phyloP scores from a whole-genome alignment of 2,888 invertebrate species.

The Cosmia pyralina region DNA sequence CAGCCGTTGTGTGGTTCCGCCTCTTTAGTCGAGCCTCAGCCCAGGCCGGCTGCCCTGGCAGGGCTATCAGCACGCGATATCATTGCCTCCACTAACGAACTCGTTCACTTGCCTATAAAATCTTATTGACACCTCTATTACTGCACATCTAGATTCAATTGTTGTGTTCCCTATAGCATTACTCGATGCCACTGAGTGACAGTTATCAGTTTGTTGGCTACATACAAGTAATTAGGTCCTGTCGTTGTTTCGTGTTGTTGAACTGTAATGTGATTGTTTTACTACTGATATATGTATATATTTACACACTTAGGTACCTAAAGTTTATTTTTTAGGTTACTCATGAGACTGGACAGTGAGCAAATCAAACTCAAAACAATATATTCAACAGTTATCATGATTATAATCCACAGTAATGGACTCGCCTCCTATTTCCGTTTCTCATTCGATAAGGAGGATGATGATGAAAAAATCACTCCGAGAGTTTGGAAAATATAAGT shows the following conservation, averaged over 20 bases:
- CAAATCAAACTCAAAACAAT: not conserved
- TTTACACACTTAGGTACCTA: not conserved
- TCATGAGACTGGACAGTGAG: not conserved
- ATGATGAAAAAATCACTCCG: no score
- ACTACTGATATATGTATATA: not conserved
- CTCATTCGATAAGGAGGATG: not conserved
- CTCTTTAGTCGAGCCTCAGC: slow-evolving; percentile 73
- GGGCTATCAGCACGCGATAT: slow-evolving; percentile 84
- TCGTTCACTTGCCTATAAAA: slow-evolving; percentile 75
- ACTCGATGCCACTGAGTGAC: slow-evolving; percentile 30
- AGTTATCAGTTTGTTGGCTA: slow-evolving; percentile 46
- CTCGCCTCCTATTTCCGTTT: not conserved
- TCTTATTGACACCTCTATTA: slow-evolving; percentile 75
- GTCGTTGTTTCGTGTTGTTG: slow-evolving; percentile 37
- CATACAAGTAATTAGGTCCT: slow-evolving; percentile 46
- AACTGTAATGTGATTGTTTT: slow-evolving; percentile 39
- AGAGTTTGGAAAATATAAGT: not conserved
- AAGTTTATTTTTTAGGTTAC: slow-evolving; percentile 6
- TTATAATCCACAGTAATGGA: not conserved
- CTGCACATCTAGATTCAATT: slow-evolving; percentile 63
- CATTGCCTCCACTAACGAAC: slow-evolving; percentile 79
- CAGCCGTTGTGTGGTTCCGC: slow-evolving; percentile 82
- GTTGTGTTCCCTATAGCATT: slow-evolving; percentile 40
- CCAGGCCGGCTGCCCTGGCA: slow-evolving; percentile 63
- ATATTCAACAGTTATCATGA: not conserved